Conservation (phyloP, 64 coral and sea anemone species). For the Montipora capricornis region DNA sequence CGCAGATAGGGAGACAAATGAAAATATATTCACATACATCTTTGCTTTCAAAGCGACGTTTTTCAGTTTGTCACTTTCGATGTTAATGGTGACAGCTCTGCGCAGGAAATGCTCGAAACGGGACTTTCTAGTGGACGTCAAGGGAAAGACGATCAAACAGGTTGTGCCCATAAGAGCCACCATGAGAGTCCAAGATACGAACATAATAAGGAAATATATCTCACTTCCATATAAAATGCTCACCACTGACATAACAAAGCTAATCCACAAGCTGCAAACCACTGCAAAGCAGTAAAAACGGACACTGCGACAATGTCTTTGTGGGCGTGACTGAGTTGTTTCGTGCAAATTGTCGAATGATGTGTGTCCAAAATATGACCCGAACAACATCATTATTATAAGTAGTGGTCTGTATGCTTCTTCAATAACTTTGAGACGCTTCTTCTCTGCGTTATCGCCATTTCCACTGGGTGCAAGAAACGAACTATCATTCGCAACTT, state of each 20-base stretch:
- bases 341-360: background rate
- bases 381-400: background rate
- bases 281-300: background rate
- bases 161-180: background rate
- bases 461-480: background rate
- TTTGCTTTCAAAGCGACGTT: background rate
- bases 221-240: background rate
- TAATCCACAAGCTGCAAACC: background rate
- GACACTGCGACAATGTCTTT: background rate
- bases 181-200: background rate
- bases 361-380: background rate
- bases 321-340: background rate
- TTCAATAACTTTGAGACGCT: background rate
- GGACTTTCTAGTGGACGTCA: background rate
- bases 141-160: background rate
- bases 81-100: background rate
- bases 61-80: background rate
- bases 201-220: background rate
- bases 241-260: background rate
- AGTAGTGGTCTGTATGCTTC: slow-evolving; percentile 12
- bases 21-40: background rate
- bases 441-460: background rate
- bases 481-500: background rate
- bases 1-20: background rate
- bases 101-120: background rate